Base-by-base conservation (phyloP, 1,140 invertebrate species). In the Melitaea cinxia region DNA sequence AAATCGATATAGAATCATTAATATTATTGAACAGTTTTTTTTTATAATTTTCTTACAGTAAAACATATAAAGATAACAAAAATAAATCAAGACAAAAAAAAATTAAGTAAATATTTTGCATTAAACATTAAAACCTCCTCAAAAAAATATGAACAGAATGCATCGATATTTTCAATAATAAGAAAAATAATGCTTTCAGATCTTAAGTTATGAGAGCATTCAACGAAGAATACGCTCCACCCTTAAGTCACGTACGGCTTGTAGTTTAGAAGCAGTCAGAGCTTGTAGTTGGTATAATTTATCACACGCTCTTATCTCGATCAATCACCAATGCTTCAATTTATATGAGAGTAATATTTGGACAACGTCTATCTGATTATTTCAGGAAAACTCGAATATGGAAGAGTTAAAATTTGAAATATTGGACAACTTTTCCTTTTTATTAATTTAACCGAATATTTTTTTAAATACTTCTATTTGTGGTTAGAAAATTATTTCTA, bases 241-340 rank as follows among this genome's bases (percentile, higher is more conserved):
- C 42, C 54, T 68, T 62, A 68, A 50, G 54, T 62, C 59, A 61
- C 65, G 65, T 61, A 61, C 58, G 15, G 17, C 21, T 47, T 15
- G 9, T 14, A 61, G 33, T 37, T 56, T 37, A 19, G 6, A 53
- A 24, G 26, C 52, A 65, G 26, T 62, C 50, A 60, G 14, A 45
- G 56, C 15, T 52, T n/a, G 50, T 62, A 54, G 23, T 54, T 52
- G 47, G 33, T 42, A 53, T 53, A 59, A 65, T 65, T 54, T 59
- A 59, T 65, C 63, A 58, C 33, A 59, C 17, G n/a, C 23, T 53
- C 23, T 37, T 17, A 61, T 61, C 53, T 12, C 39, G 45, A 64
- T 64, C 61, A 64, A 64, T 64, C 53, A 54, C 37, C 2, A 45
- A 19, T 21, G 42, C 42, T 21, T 23, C 42, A 12, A 47, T 47